Conservation (phyloP, 2,797 vertebrate species). For the Otus scops region DNA sequence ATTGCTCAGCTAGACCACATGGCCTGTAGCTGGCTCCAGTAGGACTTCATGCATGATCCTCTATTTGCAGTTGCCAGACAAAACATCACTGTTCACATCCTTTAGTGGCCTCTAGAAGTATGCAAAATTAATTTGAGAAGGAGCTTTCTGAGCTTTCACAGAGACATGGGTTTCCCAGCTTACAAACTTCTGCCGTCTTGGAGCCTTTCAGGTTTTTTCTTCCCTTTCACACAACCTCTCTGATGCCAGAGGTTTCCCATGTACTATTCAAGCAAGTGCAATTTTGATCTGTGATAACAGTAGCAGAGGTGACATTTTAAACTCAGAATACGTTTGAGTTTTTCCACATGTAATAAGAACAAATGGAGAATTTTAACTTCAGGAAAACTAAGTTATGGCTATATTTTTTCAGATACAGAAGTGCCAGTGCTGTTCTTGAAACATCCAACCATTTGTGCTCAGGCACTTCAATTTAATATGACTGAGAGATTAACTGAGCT, state of each 20-base stretch:
- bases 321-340: neutral
- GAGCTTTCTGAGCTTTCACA: neutral
- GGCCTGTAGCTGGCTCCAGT: neutral
- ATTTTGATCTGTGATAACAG: neutral
- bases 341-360: neutral
- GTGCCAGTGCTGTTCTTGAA: constrained; percentile 1
- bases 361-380: neutral
- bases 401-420: neutral
- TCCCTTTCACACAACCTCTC: neutral
- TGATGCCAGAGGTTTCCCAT: neutral
- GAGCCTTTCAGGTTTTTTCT: neutral
- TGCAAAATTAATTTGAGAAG: constrained; percentile 19
- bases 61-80: neutral
- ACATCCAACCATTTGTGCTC: neutral
- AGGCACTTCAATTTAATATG: neutral
- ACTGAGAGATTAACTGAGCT: constrained; percentile 14
- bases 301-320: neutral
- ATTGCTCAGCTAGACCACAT: neutral
- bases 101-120: neutral
- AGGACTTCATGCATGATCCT: neutral
- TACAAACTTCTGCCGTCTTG: neutral
- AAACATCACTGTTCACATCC: neutral
- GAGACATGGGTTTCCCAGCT: neutral
- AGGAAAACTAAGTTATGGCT: neutral
- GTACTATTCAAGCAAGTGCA: neutral